phyloP scores from a whole-genome alignment of 2,797 vertebrate genomes.

The Siniperca scherzeri region DNA sequence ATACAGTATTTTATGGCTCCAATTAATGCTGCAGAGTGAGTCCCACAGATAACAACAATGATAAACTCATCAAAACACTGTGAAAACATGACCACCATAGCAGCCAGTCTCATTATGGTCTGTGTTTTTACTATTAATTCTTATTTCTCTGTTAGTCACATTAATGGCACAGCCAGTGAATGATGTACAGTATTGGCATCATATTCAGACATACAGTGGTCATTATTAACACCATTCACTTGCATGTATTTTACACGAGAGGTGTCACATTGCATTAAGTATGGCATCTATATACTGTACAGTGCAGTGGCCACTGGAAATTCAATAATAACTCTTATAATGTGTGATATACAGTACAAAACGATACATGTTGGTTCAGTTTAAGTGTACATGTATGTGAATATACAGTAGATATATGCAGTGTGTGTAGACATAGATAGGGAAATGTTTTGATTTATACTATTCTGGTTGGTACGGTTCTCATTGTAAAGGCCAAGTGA shows the following conservation, averaged over 20 bases:
- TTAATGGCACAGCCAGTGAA: constrained; percentile 76
- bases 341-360: constrained; percentile 80
- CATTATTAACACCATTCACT: constrained; percentile 65
- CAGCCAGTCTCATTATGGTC: constrained; percentile 41
- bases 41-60: constrained; percentile 51
- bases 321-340: constrained; percentile 73
- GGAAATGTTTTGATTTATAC: constrained; percentile 51
- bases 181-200: constrained; percentile 62
- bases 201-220: constrained; percentile 65
- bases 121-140: constrained; percentile 40
- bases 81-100: constrained; percentile 47
- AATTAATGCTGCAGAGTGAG: constrained; percentile 46
- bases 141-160: constrained; percentile 68
- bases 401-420: constrained; percentile 72
- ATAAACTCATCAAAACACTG: constrained; percentile 58
- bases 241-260: constrained; percentile 73
- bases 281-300: constrained; percentile 77
- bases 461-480: constrained; percentile 59
- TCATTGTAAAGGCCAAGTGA: constrained; percentile 31
- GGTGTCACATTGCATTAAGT: constrained; percentile 74
- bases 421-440: constrained; percentile 64
- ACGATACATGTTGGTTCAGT: constrained; percentile 70
- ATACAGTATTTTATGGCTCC: constrained; percentile 63
- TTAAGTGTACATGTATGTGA: constrained; percentile 69
- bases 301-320: constrained; percentile 70